phyloP scores from a whole-genome alignment of 2,888 invertebrate genomes.

The Halictus ligatus region DNA sequence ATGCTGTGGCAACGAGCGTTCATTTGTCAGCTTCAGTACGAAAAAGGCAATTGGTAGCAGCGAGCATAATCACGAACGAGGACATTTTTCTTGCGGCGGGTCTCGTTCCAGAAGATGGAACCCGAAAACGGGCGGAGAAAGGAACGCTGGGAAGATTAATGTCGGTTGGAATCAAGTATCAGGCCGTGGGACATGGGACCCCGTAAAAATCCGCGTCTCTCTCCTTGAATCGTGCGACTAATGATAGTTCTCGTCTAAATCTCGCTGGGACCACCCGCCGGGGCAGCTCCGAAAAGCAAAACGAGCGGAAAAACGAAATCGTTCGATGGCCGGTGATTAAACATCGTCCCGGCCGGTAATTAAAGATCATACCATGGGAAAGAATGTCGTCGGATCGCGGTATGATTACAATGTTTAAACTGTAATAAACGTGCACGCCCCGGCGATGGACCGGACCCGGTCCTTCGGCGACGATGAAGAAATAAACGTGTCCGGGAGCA shows the following conservation, averaged over 20 bases:
- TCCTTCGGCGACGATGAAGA: slow-evolving; percentile 29
- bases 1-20: background rate
- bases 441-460: background rate
- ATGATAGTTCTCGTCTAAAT: slow-evolving; percentile 7
- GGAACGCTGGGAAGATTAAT: slow-evolving; percentile 53
- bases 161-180: slow-evolving; percentile 38
- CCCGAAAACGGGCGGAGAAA: slow-evolving; percentile 17
- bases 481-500: slow-evolving; percentile 25
- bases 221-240: slow-evolving; percentile 27
- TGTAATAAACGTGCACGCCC: slow-evolving; percentile 50
- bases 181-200: slow-evolving; percentile 30
- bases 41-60: slow-evolving; percentile 12
- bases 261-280: background rate
- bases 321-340: background rate
- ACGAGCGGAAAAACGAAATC: background rate
- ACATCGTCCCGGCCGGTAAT: slow-evolving; percentile 45
- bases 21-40: background rate
- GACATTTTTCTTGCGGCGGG: slow-evolving; percentile 18
- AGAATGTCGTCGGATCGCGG: slow-evolving; percentile 57
- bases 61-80: slow-evolving; percentile 12
- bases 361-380: slow-evolving; percentile 53
- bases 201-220: slow-evolving; percentile 23
- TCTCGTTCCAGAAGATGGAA: slow-evolving; percentile 10
- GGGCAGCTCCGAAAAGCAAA: background rate
- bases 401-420: slow-evolving; percentile 62